Evolutionary conservation across 2,797 vertebrate genomes (phyloP).

Genomic region (Falco concolor): DNA sequence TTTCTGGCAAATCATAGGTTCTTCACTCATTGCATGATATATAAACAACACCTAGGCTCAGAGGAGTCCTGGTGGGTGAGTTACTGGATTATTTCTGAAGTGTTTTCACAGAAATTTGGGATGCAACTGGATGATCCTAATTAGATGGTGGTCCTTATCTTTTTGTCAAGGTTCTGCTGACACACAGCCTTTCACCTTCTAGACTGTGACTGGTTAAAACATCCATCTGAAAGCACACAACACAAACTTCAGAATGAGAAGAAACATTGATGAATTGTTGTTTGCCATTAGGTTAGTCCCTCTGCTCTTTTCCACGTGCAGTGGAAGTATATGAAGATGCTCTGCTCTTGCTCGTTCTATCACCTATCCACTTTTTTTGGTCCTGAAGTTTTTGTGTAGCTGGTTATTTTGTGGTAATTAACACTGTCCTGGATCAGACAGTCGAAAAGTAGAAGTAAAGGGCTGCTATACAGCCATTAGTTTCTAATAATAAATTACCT

Average conservation of each 20-base stretch:
- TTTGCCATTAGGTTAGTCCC: not conserved
- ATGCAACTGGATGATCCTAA: not conserved
- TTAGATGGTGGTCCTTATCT: not conserved
- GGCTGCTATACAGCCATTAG: not conserved
- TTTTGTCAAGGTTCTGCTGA: not conserved
- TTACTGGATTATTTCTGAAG: not conserved
- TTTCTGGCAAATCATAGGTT: not conserved
- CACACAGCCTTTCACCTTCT: not conserved
- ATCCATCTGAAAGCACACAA: not conserved
- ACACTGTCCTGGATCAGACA: not conserved
- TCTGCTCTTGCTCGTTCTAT: not conserved
- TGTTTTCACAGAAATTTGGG: not conserved
- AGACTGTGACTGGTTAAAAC: not conserved
- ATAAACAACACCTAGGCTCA: not conserved
- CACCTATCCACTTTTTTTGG: not conserved
- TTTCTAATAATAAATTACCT: not conserved
- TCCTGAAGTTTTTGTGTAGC: not conserved
- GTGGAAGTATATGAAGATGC: not conserved
- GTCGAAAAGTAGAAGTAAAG: not conserved
- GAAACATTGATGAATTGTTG: not conserved
- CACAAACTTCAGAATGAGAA: not conserved
- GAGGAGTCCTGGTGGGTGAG: not conserved
- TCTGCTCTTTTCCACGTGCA: not conserved
- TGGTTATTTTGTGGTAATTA: not conserved
- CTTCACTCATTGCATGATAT: not conserved